These are phyloP conservation scores for Drosophila punjabiensis DNA, from an alignment of 1,140 invertebrate genomes.

Conservation along the genomic window DNA sequence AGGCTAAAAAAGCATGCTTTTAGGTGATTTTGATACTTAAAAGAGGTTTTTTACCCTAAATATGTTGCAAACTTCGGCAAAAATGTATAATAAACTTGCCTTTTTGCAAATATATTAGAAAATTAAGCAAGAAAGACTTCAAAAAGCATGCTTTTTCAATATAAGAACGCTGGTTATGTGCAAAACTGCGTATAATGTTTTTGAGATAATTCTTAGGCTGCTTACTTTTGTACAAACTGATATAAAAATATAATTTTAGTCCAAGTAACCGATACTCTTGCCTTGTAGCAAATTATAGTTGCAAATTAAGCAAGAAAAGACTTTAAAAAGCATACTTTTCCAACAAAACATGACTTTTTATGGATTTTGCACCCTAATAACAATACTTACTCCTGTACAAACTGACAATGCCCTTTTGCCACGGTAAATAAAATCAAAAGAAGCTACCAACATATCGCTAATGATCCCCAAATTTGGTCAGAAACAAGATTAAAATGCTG, in stretches of 20 bases:
- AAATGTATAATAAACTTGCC: not conserved
- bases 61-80: too few relatives aligned
- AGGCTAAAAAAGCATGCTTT: not conserved
- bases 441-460: slow-evolving; percentile 11
- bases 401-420: not conserved
- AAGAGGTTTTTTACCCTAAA: too few relatives aligned
- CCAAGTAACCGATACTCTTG: not conserved
- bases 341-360: not conserved
- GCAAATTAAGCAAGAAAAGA: not conserved
- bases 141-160: too few relatives aligned
- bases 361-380: accelerated
- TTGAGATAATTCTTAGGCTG: too few relatives aligned
- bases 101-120: too few relatives aligned
- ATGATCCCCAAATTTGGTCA: slow-evolving; percentile 66
- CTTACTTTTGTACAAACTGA: too few relatives aligned
- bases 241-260: not conserved
- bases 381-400: not conserved
- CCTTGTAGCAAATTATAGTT: not conserved
- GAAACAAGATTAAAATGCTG: slow-evolving; percentile 25
- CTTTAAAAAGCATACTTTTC: not conserved
- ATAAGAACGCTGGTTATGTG: too few relatives aligned
- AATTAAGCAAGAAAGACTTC: too few relatives aligned
- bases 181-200: too few relatives aligned
- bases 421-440: too few relatives aligned
- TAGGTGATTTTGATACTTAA: too few relatives aligned